Conservation (phyloP, 37 sponge, comb jelly and placozoan species). For the Trichoplax adhaerens region DNA sequence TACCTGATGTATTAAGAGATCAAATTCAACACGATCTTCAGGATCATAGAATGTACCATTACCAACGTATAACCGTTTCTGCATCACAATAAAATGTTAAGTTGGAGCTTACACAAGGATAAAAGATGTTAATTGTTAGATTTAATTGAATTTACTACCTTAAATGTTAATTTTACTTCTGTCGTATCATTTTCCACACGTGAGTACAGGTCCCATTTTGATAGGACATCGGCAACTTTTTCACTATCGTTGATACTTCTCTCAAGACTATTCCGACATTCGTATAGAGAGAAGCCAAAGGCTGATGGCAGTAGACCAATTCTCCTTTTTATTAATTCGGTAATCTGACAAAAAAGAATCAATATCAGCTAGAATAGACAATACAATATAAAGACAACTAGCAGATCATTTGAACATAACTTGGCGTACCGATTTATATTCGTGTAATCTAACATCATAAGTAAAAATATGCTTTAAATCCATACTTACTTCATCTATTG, state of each 20-base stretch:
- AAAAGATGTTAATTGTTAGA: background rate
- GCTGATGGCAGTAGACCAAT: slow-evolving; percentile 50
- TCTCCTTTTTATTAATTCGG: slow-evolving; percentile 68
- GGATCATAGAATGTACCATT: slow-evolving; percentile 37
- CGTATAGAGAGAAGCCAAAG: slow-evolving; percentile 72
- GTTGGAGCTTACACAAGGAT: background rate
- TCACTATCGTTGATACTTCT: slow-evolving; percentile 80
- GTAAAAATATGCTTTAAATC: background rate
- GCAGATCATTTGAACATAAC: background rate
- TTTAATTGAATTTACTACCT: slow-evolving; percentile 25
- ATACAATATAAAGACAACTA: background rate
- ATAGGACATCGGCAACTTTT: slow-evolving; percentile 93
- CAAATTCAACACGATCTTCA: slow-evolving; percentile 58
- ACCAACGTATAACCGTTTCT: background rate
- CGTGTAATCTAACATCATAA: background rate
- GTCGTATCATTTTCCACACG: slow-evolving; percentile 58
- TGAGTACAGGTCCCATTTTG: slow-evolving; percentile 94
- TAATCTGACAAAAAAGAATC: slow-evolving; percentile 36
- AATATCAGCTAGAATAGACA: background rate
- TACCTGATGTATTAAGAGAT: slow-evolving; percentile 70
- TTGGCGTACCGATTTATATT: too few species aligned
- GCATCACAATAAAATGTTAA: background rate
- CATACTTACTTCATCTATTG: slow-evolving; percentile 50
- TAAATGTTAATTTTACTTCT: slow-evolving; percentile 74
- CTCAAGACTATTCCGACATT: slow-evolving; percentile 27